Evolutionary conservation across 2,797 vertebrate genomes (phyloP), one percentile per base, ranked within the genome.

Genomic region (Borostomias antarcticus): DNA sequence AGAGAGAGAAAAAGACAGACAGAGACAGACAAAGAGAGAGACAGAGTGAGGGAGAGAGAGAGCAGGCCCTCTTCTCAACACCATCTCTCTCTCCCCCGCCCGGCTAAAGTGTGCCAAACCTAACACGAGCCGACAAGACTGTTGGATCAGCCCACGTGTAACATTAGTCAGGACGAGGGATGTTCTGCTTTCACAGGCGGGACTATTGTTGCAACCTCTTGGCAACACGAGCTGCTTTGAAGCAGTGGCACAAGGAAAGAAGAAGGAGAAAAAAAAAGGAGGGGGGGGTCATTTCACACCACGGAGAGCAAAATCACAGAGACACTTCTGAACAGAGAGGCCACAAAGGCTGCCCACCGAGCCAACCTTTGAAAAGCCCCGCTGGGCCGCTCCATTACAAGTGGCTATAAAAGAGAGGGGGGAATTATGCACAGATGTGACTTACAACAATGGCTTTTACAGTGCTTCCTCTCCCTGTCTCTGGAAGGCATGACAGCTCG

Each of bases 361-460:
- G 45, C 66, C 51, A 59, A 69, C 62, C 48, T 58, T 48, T 77
- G 71, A 64, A 54, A 63, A 70, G 29, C 56, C 33, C 66, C 30
- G 68, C 62, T 61, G 17, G 54, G 32, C 56, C 13, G 59, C 60
- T 58, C 66, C 59, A 69, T 69, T 67, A 71, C 54, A 66, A 68
- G 54, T 32, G 66, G 69, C 66, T 58, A 72, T 74, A 74, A 68
- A 71, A 63, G 54, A 21, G 66, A 40, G 50, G 72, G 51, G 45
- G 2, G 43, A 19, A 72, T 78, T 74, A 72, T 68, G 69, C 63
- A 70, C 73, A 69, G 70, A 67, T 73, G 73, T 64, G 70, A 70
- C 45, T 60, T 54, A 58, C 58, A 40, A 71, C 68, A 71, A 74
- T 73, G 53, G 65, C 65, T 71, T 77, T 69, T 54, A 75, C 69